Evolutionary conservation across 2,888 invertebrate species (phyloP).

Genomic region (Rhagophthalmus giganteus): DNA sequence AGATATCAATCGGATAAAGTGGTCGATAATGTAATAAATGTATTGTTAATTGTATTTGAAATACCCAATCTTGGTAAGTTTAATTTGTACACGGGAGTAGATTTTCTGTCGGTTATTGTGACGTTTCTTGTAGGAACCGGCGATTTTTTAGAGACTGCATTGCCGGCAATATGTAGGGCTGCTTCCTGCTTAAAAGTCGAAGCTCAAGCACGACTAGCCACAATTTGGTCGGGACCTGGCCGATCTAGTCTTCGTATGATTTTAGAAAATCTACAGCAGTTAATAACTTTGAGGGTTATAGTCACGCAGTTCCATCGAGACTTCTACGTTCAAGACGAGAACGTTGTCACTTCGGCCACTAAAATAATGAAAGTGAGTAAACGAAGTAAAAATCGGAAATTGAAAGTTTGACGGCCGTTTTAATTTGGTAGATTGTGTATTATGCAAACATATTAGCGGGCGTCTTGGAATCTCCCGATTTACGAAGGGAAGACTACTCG

Average conservation of each 20-base stretch:
- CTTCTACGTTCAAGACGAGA: constrained; percentile 82
- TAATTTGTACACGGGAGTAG: not conserved
- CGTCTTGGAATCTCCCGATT: constrained; percentile 67
- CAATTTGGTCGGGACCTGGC: constrained; percentile 71
- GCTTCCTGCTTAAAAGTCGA: constrained; percentile 71
- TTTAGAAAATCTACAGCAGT: constrained; percentile 80
- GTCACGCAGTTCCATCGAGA: constrained; percentile 72
- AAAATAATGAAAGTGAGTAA: constrained; percentile 78
- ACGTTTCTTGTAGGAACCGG: constrained; percentile 62
- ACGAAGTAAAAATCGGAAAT: too few relatives aligned
- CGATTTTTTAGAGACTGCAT: constrained; percentile 80
- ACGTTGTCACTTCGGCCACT: constrained; percentile 80
- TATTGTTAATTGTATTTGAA: constrained; percentile 55
- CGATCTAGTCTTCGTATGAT: constrained; percentile 63
- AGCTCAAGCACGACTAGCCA: constrained; percentile 79
- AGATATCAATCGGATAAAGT: constrained; percentile 42
- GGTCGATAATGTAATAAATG: constrained; percentile 63
- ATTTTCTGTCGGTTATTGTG: not conserved
- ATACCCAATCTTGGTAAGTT: constrained; percentile 52
- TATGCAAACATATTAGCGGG: constrained; percentile 89
- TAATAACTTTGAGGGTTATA: constrained; percentile 83
- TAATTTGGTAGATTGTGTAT: constrained; percentile 68
- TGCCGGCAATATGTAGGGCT: constrained; percentile 78
- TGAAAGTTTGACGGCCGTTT: too few relatives aligned
- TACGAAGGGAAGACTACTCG: constrained; percentile 62